Conservation (phyloP, 2,113 vertebrate genomes). For the Desmodus rotundus region DNA sequence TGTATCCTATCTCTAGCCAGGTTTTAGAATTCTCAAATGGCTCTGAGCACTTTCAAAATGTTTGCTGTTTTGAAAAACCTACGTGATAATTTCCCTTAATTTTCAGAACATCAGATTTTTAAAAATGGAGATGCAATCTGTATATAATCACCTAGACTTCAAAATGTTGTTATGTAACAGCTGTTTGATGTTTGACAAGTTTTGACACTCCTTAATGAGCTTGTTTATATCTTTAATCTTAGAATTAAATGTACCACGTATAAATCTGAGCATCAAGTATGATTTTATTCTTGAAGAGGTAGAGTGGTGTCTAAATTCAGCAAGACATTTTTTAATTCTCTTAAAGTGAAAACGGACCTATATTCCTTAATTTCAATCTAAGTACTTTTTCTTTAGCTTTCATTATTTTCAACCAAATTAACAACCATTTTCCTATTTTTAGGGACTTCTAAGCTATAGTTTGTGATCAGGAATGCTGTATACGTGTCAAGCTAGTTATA, state of each 20-base stretch:
- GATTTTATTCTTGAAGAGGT: conserved; percentile 34
- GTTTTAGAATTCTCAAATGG: conserved; percentile 40
- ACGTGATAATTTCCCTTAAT: conserved; percentile 33
- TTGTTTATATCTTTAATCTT: conserved; percentile 61
- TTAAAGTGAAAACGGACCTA: neutral
- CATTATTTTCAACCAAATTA: neutral
- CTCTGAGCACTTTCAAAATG: neutral
- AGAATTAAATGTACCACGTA: conserved; percentile 57
- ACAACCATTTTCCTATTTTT: neutral
- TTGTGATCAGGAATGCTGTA: neutral
- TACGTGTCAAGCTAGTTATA: neutral
- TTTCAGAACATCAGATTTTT: conserved; percentile 25
- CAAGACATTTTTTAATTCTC: neutral
- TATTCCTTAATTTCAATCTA: neutral
- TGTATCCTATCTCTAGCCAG: neutral
- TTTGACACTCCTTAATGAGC: conserved; percentile 64
- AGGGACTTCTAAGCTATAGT: neutral
- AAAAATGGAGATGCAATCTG: conserved; percentile 43
- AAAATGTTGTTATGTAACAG: conserved; percentile 51
- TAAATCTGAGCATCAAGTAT: neutral
- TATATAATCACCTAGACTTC: conserved; percentile 55
- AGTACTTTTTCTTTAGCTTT: neutral
- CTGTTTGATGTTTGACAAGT: conserved; percentile 60
- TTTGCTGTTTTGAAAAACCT: conserved; percentile 37
- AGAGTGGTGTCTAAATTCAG: conserved; percentile 28